Base-by-base conservation (phyloP, 2,888 invertebrate genomes). In the Sphinx pinastri region DNA sequence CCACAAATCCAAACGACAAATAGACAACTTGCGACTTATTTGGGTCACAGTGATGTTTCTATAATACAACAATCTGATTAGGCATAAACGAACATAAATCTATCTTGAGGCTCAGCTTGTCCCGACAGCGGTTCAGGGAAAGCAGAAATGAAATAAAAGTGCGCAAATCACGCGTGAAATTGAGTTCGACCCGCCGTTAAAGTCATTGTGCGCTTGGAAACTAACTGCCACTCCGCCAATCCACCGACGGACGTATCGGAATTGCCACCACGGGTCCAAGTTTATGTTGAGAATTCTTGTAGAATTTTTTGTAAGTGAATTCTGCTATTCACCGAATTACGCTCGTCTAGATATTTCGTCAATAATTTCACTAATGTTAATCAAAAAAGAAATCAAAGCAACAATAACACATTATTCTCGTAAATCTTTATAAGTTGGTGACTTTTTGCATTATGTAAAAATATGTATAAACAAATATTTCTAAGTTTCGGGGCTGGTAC, bases 131-230 rank as follows among this genome's bases (percentile, higher is more conserved):
- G 81, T 85, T 83, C 81, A 81, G 77, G 80, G 76, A 77, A 77
- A 86, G 84, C 89, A 85, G 87, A 85, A 92, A 91, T 88, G 88
- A 90, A 91, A 91, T 91, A 90, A 92, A 90, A 90, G 86, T 86
- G 84, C 84, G 88, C 88, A 92, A 92, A 93, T 92, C 91, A 92
- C 90, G 91, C 93, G 92, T 93, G 92, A 93, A 93, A 93, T 93
- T 91, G 92, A 91, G 87, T 92, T 92, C 88, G 87, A 87, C 80
- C 87, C 86, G 81, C 73, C 75, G 82, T 85, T 84, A 82, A 86
- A 88, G 88, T 86, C 87, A 88, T 88, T 89, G 89, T 88, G 84
- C 85, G 86, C 77, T 80, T 82, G 83, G 81, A 80, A 84, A 84
- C 79, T 81, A 79, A 77, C 82, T 84, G 87, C 85, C 86, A 85